phyloP scores from a whole-genome alignment of 2,113 vertebrate genomes.

The Lota lota region DNA sequence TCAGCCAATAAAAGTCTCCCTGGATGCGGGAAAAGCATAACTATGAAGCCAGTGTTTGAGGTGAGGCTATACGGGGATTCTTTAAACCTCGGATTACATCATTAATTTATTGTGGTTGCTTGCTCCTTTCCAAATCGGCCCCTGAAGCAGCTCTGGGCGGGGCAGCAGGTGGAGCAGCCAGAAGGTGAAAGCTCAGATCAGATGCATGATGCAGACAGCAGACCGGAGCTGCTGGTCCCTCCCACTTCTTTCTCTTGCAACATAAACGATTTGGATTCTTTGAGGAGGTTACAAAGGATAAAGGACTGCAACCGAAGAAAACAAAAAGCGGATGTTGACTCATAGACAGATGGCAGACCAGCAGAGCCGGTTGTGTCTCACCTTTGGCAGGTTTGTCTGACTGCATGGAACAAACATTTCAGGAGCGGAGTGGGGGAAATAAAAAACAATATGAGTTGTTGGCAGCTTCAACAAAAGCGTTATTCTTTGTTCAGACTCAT shows the following conservation, averaged over 20 bases:
- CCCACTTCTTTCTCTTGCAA: neutral
- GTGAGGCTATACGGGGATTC: too few species aligned
- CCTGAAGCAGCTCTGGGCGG: neutral
- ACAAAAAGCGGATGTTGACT: neutral
- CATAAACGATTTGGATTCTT: neutral
- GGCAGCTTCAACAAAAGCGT: neutral
- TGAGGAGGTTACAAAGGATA: neutral
- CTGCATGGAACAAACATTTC: too few species aligned
- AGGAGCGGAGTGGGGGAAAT: neutral
- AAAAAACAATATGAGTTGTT: neutral
- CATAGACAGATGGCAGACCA: neutral
- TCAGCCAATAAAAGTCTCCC: conserved; percentile 44
- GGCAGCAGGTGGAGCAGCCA: too few species aligned
- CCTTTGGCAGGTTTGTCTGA: neutral
- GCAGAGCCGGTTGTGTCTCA: neutral
- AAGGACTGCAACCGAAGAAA: neutral
- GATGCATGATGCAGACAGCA: neutral
- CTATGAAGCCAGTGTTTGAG: too few species aligned
- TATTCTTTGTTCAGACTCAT: too few species aligned
- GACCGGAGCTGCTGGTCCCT: neutral
- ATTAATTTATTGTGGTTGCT: too few species aligned
- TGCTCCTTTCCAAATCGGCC: neutral
- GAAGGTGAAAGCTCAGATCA: neutral
- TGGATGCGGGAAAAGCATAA: neutral
- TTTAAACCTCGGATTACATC: too few species aligned